Base-by-base conservation (phyloP, 2,888 invertebrate species). In the Papilio protenor region DNA sequence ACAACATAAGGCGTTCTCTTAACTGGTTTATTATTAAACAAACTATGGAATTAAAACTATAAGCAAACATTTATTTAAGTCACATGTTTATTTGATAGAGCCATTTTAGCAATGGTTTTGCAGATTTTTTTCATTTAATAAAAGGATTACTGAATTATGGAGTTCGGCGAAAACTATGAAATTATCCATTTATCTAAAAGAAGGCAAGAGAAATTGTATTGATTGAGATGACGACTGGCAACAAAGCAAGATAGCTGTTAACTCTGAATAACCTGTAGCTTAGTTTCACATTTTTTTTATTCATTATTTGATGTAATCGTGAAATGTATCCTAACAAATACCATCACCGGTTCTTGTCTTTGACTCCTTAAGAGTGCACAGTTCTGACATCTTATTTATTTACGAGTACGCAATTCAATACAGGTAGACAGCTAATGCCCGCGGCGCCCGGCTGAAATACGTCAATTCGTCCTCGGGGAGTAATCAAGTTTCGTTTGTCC, bases 401-500 rank as follows among this genome's bases (percentile, higher is more conserved):
- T 73, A 71, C 52, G 16, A 33, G 27, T 52, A 57, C 72, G 55
- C 18, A 57, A 57, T 73, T 40, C 55, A 73, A 73, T 55, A 73
- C 33, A 40, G 40, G n/a, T 57, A 73, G 72, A 57, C 57, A 72
- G 27, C 27, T 2, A 69, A 18, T 21, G 52, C n/a, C 40, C 12
- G 72, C 55, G 27, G 55, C 33, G 55, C n/a, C 8, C 57, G 33
- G n/a, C 64, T 77, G 73, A 77, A 73, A 77, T 64, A 73, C 77
- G 77, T 73, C 73, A 73, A 73, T 73, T 64, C 57, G 27, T 77
- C 77, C 74, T 52, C 52, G 33, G 77, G 74, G 77, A 61, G 77
- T 74, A 73, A 77, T 77, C 57, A 74, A 69, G 77, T 74, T 73
- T 59, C 74, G 77, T 74, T 73, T 55, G 57, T 69, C 23, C 74